Conservation (phyloP, 1,140 invertebrate species). For the Eueides isabella region DNA sequence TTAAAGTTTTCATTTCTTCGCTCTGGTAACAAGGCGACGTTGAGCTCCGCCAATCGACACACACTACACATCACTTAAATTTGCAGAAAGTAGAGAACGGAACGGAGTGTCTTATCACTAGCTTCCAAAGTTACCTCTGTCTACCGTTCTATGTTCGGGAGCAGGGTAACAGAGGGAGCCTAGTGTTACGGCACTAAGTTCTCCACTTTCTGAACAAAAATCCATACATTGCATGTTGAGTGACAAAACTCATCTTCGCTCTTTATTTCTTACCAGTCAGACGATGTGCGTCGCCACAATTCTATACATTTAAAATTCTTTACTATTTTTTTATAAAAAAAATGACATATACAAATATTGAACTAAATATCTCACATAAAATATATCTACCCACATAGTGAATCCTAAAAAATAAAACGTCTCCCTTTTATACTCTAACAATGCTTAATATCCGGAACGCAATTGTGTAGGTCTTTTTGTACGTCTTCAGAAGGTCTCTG, state of each 20-base stretch:
- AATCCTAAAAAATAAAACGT: constrained; percentile 23
- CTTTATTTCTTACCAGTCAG: too few species aligned
- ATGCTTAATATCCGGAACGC: constrained; percentile 41
- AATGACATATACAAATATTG: too few species aligned
- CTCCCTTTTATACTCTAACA: constrained; percentile 37
- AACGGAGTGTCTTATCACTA: too few species aligned
- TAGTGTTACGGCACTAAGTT: neutral
- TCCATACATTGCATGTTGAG: neutral
- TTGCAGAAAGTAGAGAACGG: too few species aligned
- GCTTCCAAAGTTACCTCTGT: too few species aligned
- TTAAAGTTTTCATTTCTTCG: too few species aligned
- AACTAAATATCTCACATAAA: neutral
- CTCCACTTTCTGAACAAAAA: neutral
- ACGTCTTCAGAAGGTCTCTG: constrained; percentile 14
- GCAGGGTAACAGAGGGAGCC: neutral
- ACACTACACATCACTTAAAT: too few species aligned
- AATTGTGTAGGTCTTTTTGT: constrained; percentile 36
- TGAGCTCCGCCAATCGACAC: too few species aligned
- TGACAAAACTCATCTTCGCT: neutral
- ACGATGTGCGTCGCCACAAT: too few species aligned
- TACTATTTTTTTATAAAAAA: neutral
- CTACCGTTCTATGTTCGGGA: too few species aligned
- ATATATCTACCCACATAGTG: neutral
- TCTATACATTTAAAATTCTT: neutral
- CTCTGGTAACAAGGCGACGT: too few species aligned